Base-by-base conservation (phyloP, 2,797 vertebrate genomes). In the Phrynocephalus vlangalii region DNA sequence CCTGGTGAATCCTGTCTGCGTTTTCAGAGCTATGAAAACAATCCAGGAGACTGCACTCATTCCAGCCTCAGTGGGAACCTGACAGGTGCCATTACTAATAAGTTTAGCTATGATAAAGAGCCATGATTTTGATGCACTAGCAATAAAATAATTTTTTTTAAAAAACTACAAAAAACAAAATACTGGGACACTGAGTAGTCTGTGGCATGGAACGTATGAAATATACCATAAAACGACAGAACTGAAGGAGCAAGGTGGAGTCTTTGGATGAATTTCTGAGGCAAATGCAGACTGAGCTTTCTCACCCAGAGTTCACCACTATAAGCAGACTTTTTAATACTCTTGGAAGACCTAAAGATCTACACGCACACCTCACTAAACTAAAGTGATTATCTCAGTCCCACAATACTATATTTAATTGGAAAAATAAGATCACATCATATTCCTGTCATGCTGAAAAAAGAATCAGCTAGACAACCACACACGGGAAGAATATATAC, bases 51-150 rank as follows among this genome's bases (percentile, higher is more conserved):
- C 87, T 77, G 91, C 82, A 89, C 88, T 90, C 4, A 0, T 95
- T 93, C 93, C 93, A 85, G 86, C 86, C 95, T 87, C 89, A 0
- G 78, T 93, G 90, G 95, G 87, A 92, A 6, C 90, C 87, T 82
- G 88, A 73, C 95, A 95, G 95, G 95, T 95, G 94, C 93, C 91
- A 91, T 6, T 86, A 92, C 73, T 63, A 82, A 89, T 80, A 87
- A 87, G 93, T n/a, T 73, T 91, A 44, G 33, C 89, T 85, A 10
- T 44, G 91, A 94, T 50, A 89, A 91, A 56, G 90, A 93, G n/a
- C 86, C 90, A 81, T 50, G 8, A 82, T 88, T 90, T 90, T 87
- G 33, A 44, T 50, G n/a, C 0, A 1, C 78, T 56, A 7, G 56
- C 88, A 50, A 50, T 85, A 81, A 83, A 52, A 73, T 80, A 63